These are phyloP conservation scores for Axis porcinus DNA, from an alignment of 2,113 vertebrate genomes.

Conservation along the genomic window DNA sequence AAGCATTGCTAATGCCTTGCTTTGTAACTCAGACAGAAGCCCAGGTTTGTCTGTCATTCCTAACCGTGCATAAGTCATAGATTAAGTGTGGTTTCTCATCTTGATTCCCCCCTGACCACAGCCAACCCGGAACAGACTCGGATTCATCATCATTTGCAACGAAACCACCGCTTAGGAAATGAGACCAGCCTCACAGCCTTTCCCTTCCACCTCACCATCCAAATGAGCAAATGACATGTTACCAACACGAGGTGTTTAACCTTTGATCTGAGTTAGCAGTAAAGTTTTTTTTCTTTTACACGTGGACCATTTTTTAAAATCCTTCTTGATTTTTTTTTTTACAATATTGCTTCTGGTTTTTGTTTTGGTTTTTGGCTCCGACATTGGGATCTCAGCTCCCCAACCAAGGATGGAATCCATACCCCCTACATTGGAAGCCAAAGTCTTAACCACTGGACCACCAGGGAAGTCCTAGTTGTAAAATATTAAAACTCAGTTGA, in stretches of 20 bases:
- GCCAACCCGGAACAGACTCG: not conserved
- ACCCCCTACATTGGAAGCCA: not conserved
- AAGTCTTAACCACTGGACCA: not conserved
- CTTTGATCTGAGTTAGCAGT: not conserved
- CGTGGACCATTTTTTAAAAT: not conserved
- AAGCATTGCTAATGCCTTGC: not conserved
- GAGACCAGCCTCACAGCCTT: not conserved
- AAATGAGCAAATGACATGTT: not conserved
- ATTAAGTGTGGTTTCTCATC: not conserved
- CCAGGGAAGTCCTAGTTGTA: not conserved
- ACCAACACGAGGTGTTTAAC: not conserved
- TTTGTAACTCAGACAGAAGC: not conserved
- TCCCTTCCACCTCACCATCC: not conserved
- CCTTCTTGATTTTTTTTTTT: not conserved
- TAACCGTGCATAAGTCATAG: not conserved
- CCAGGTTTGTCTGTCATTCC: not conserved
- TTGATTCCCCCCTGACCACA: not conserved
- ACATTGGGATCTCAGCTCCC: not conserved
- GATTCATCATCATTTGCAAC: not conserved
- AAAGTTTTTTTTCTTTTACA: not conserved
- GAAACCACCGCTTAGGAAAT: not conserved
- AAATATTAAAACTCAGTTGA: slow-evolving; percentile 18
- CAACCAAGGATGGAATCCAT: not conserved
- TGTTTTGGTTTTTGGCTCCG: not conserved
- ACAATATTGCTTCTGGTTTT: not conserved